Conservation (phyloP, 2,113 vertebrate species). For the Merops nubicus region DNA sequence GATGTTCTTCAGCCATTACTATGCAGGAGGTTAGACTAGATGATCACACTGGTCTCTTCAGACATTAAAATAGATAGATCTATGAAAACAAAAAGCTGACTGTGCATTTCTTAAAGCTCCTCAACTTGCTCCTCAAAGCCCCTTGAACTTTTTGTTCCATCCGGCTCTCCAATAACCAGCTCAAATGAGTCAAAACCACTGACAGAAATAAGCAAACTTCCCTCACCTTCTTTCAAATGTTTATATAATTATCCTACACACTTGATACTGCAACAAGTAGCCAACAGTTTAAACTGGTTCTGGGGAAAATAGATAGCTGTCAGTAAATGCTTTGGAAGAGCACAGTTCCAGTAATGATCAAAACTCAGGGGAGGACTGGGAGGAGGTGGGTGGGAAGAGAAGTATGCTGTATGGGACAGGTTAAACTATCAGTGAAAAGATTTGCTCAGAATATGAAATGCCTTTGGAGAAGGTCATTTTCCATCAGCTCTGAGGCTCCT, state of each 20-base stretch:
- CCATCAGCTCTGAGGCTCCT: constrained; percentile 1
- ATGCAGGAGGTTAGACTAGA: constrained; percentile 16
- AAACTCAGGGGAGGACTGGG: neutral
- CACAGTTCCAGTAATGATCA: neutral
- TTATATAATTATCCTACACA: neutral
- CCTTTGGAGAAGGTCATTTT: constrained; percentile 49
- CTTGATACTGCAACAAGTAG: neutral
- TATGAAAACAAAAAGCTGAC: constrained; percentile 22
- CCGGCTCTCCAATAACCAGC: neutral
- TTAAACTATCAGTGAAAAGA: neutral
- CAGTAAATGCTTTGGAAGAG: neutral
- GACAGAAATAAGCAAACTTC: neutral
- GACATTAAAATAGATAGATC: neutral
- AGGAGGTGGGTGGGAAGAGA: neutral
- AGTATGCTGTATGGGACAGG: neutral
- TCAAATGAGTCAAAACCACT: neutral
- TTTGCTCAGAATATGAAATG: neutral
- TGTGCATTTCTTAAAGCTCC: neutral
- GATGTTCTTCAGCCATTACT: constrained; percentile 12
- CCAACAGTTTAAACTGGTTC: neutral
- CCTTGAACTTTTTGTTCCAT: neutral
- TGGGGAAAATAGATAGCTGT: neutral
- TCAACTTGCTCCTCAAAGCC: neutral
- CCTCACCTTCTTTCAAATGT: neutral
- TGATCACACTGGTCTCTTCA: neutral